These are phyloP conservation scores for Sussaba pulchella DNA, from an alignment of 2,888 invertebrate genomes.

Conservation along the genomic window DNA sequence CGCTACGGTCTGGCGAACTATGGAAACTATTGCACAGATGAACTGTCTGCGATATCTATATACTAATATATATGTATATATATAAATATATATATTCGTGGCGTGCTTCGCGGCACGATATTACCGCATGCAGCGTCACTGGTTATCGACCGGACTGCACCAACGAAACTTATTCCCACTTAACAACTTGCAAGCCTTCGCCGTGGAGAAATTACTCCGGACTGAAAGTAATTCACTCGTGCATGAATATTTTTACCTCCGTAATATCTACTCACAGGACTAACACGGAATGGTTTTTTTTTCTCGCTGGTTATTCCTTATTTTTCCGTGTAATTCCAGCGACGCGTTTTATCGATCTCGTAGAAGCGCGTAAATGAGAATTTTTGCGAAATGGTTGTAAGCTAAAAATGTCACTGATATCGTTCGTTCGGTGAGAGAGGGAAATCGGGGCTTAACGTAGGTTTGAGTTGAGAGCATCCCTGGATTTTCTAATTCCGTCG, in stretches of 20 bases:
- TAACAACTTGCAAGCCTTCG: not conserved
- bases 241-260: not conserved
- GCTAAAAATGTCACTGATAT: conserved; percentile 11
- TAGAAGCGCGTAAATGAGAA: conserved; percentile 15
- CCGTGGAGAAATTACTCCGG: conserved; percentile 6
- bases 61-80: conserved; percentile 11
- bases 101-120: conserved; percentile 31
- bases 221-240: not conserved
- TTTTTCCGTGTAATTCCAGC: conserved; percentile 35
- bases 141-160: conserved; percentile 45
- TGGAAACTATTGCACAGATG: conserved; percentile 32
- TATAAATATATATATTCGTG: conserved; percentile 20
- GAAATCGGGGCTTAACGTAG: not conserved
- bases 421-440: conserved; percentile 40
- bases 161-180: conserved; percentile 30
- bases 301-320: not conserved
- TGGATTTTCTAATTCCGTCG: conserved; percentile 36
- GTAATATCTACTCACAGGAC: not conserved
- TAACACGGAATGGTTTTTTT: not conserved
- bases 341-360: conserved; percentile 35
- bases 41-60: conserved; percentile 37
- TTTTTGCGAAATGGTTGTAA: conserved; percentile 23
- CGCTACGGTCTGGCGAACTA: conserved; percentile 25
- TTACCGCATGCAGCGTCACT: conserved; percentile 18
- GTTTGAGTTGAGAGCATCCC: conserved; percentile 33